Conservation (phyloP, 92 coral and sea anemone species). For the Pocillopora grandis region DNA sequence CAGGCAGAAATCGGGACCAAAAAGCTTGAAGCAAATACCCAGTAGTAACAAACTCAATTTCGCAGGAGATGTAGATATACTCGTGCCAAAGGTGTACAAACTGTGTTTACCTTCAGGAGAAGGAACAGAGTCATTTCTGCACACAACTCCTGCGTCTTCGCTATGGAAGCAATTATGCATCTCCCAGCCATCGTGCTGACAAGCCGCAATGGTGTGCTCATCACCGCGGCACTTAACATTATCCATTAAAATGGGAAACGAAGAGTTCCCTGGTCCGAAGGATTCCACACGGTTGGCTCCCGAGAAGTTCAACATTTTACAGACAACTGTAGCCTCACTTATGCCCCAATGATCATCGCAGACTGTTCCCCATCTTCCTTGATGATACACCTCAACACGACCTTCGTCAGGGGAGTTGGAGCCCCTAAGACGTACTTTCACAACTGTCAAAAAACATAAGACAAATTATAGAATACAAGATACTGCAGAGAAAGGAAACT, state of each 20-base stretch:
- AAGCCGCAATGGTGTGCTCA: slow-evolving; percentile 33
- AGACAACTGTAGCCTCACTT: slow-evolving; percentile 12
- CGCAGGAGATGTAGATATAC: too few relatives aligned
- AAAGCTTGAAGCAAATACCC: too few relatives aligned
- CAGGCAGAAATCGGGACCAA: too few relatives aligned
- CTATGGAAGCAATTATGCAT: not conserved
- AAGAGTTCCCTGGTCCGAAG: slow-evolving; percentile 22
- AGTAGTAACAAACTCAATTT: too few relatives aligned
- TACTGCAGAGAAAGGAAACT: too few relatives aligned
- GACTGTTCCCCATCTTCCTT: slow-evolving; percentile 24
- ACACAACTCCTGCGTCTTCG: slow-evolving; percentile 38
- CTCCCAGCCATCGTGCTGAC: slow-evolving; percentile 19
- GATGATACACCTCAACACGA: slow-evolving; percentile 29
- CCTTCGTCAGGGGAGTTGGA: slow-evolving; percentile 16
- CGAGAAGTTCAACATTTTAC: slow-evolving; percentile 33
- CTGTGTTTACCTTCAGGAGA: slow-evolving; percentile 16
- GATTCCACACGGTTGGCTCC: slow-evolving; percentile 19
- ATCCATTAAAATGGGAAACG: slow-evolving; percentile 29
- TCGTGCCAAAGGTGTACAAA: too few relatives aligned
- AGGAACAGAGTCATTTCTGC: slow-evolving; percentile 22
- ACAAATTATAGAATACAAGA: not conserved
- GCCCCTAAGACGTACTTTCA: slow-evolving; percentile 28
- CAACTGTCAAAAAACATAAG: slow-evolving; percentile 13
- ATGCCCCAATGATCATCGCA: slow-evolving; percentile 41
- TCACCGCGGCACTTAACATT: slow-evolving; percentile 42